A percentile compares a stretch with the other conserved stretches of the same genome.
Conservation (phyloP, 2,797 vertebrate species). For the Atherinosoma microstoma region DNA sequence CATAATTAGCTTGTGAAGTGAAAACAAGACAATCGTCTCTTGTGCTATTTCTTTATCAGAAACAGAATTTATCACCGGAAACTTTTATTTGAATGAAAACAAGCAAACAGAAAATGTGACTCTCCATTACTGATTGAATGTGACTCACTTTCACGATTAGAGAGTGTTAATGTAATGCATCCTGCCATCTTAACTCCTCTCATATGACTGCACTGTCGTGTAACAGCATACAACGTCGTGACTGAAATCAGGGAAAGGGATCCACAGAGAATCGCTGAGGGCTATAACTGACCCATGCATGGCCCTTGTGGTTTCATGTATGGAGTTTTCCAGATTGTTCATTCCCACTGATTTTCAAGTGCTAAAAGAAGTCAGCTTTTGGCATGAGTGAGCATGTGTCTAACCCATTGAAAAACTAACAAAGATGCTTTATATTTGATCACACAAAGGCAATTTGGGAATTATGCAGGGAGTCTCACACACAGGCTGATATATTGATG, state of each 20-base stretch:
- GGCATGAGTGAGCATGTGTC: not conserved
- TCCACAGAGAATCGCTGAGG: constrained; percentile 6
- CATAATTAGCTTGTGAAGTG: not conserved
- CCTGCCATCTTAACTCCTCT: constrained; percentile 12
- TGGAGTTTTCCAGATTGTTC: constrained; percentile 10
- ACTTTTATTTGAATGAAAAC: constrained; percentile 1
- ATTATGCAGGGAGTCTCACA: constrained; percentile 42
- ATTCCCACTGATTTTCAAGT: constrained; percentile 19
- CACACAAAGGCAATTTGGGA: constrained; percentile 14
- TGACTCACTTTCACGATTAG: constrained; percentile 18
- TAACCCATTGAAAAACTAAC: not conserved
- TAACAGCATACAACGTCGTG: constrained; percentile 10
- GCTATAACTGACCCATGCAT: constrained; percentile 13
- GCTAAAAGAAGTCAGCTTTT: constrained; percentile 5
- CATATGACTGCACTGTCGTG: constrained; percentile 31
- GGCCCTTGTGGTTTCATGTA: constrained; percentile 24
- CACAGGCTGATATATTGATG: constrained; percentile 40
- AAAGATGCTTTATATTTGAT: constrained; percentile 31
- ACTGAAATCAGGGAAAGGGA: constrained; percentile 9
- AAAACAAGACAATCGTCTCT: not conserved
- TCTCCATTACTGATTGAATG: constrained; percentile 18
- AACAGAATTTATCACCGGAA: not conserved
- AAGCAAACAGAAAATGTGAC: not conserved
- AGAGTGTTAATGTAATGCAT: constrained; percentile 30
- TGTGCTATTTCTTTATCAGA: not conserved